Evolutionary conservation across 2,888 invertebrate genomes (phyloP).

Genomic region (Geophilus truncorum): DNA sequence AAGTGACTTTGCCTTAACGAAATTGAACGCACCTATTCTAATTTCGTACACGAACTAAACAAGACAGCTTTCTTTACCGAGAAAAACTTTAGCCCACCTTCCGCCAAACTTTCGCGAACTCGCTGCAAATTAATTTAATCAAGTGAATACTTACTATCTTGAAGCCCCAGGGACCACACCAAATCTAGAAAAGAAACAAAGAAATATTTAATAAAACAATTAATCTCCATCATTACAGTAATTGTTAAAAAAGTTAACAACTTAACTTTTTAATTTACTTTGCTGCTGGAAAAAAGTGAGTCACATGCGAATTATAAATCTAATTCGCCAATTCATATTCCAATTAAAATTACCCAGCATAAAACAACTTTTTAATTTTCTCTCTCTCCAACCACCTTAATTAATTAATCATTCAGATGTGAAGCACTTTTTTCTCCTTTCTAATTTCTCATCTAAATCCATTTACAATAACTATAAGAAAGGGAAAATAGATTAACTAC

Average conservation of each 20-base stretch:
- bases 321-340: not conserved
- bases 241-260: not conserved
- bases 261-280: not conserved
- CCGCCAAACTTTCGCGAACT: too few relatives aligned
- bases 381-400: not conserved
- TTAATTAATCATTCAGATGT: not conserved
- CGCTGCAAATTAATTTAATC: not conserved
- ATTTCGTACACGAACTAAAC: too few relatives aligned
- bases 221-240: not conserved
- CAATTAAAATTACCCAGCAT: not conserved
- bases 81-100: too few relatives aligned
- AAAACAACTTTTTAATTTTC: not conserved
- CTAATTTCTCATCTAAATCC: not conserved
- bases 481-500: not conserved
- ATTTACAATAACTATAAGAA: not conserved
- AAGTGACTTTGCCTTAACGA: too few relatives aligned
- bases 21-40: too few relatives aligned
- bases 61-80: too few relatives aligned
- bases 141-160: conserved; percentile 75
- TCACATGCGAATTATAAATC: not conserved
- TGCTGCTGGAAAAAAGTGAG: not conserved
- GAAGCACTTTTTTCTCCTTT: not conserved
- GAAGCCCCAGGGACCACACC: conserved; percentile 98
- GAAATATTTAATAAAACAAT: not conserved
- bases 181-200: conserved; percentile 62